Evolutionary conservation across 37 sponge, comb jelly and placozoan species (phyloP).

Genomic region (Aphrocallistes beatrix): DNA sequence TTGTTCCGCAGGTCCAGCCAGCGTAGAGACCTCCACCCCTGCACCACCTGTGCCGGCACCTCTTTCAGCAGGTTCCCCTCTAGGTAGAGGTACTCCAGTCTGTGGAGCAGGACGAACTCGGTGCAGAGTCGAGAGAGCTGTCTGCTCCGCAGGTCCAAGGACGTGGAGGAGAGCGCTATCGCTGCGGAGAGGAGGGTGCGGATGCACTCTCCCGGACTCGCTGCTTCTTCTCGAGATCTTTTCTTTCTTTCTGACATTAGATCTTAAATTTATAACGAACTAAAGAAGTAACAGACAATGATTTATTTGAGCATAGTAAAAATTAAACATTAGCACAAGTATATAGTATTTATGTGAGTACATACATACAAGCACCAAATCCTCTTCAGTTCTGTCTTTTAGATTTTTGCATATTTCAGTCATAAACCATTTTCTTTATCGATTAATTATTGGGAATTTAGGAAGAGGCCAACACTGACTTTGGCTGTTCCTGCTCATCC

Average conservation of each 20-base stretch:
- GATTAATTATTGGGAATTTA: too few species aligned
- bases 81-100: conserved; percentile 53
- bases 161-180: background rate
- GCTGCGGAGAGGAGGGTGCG: background rate
- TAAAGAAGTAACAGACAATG: too few species aligned
- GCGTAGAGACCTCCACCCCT: conserved; percentile 30
- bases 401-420: too few species aligned
- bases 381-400: too few species aligned
- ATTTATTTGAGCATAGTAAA: too few species aligned
- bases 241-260: too few species aligned
- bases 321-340: too few species aligned
- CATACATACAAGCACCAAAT: too few species aligned
- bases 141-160: conserved; percentile 1
- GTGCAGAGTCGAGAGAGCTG: background rate
- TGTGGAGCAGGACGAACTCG: background rate
- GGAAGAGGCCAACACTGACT: background rate
- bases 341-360: too few species aligned
- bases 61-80: conserved; percentile 51
- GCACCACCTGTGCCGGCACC: conserved; percentile 52
- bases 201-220: background rate
- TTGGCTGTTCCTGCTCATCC: background rate
- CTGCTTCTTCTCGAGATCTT: too few species aligned
- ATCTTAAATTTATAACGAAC: too few species aligned
- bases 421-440: too few species aligned
- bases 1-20: conserved; percentile 84